phyloP scores from a whole-genome alignment of 2,113 vertebrate genomes.

The Psilopsiagon aymara region DNA sequence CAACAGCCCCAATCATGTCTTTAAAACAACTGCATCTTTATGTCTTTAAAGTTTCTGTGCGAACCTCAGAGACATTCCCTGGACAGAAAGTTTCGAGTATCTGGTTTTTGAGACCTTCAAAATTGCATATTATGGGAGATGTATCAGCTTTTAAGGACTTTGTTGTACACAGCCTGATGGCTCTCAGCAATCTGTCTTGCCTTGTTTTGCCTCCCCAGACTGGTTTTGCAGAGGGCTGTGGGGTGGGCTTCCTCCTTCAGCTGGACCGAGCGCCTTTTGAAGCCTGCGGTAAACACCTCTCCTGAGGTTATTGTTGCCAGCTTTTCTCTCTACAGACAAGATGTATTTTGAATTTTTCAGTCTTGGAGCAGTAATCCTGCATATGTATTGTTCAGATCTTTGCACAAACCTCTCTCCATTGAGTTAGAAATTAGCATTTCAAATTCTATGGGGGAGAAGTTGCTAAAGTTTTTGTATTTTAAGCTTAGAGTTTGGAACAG shows the following conservation, averaged over 20 bases:
- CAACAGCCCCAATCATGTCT: too few species aligned
- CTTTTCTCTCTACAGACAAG: background rate
- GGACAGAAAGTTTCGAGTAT: background rate
- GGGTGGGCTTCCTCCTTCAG: background rate
- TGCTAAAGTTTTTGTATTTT: slow-evolving; percentile 40
- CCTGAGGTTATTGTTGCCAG: background rate
- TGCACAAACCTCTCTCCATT: slow-evolving; percentile 3
- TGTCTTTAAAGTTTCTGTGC: background rate
- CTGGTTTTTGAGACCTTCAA: background rate
- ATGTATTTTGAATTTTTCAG: background rate
- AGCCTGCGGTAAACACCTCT: background rate
- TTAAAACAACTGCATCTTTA: background rate
- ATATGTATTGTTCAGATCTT: background rate
- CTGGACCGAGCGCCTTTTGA: background rate
- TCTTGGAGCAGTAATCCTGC: background rate
- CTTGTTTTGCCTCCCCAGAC: background rate
- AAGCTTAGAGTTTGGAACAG: slow-evolving; percentile 30
- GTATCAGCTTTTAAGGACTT: background rate
- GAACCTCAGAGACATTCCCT: background rate
- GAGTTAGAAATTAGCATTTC: slow-evolving; percentile 49
- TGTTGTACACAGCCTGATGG: background rate
- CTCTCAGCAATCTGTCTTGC: background rate
- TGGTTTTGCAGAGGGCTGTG: background rate
- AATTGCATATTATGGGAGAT: background rate
- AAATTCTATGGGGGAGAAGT: slow-evolving; percentile 41